Base-by-base conservation (phyloP, 2,113 vertebrate species). In the Ailurus styani region DNA sequence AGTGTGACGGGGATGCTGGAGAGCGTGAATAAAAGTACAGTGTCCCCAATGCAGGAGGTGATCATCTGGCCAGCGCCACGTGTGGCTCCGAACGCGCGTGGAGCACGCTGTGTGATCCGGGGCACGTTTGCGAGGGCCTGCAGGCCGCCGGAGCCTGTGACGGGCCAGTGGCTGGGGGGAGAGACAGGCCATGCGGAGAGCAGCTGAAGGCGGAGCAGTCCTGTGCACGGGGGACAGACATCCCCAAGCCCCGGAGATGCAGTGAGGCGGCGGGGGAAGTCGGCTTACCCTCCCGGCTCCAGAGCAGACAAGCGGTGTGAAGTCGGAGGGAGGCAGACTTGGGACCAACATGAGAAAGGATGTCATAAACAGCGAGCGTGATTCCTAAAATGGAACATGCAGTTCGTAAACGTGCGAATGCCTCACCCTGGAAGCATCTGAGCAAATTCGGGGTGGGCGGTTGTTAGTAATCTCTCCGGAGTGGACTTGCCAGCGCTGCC, bases 161-260 rank as follows among this genome's bases (percentile, higher is more conserved):
- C 37, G 6, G 23, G 31, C n/a, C 27, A 4, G 23, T 18, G 15
- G 57, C 27, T 31, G 20, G 34, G 14, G 31, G 42, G 47, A 52
- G 68, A 50, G 17, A 64, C 84, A 52, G 2, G 23, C 47, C n/a
- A 3, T 0, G 14, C 31, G 1, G 4, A 50, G 2, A 4, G 17
- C 1, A 2, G 42, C 1, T 0, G 2, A 7, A 37, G 72, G 27
- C 15, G 1, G 15, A 10, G 55, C 18, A 13, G 5, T 0, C 1
- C 17, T 27, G 23, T 0, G 40, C 40, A 11, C 21, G 2, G 79
- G 37, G 27, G 45, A 31, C 77, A 54, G 68, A 37, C 45, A 4
- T 2, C 0, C 62, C 34, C 55, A 15, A 2, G 31, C 20, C 0
- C 1, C 5, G 0, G 1, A 45, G 57, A 25, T 47, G 23, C 47